Conservation (phyloP, 1,140 invertebrate genomes). For the Drosophila micromelanica region DNA sequence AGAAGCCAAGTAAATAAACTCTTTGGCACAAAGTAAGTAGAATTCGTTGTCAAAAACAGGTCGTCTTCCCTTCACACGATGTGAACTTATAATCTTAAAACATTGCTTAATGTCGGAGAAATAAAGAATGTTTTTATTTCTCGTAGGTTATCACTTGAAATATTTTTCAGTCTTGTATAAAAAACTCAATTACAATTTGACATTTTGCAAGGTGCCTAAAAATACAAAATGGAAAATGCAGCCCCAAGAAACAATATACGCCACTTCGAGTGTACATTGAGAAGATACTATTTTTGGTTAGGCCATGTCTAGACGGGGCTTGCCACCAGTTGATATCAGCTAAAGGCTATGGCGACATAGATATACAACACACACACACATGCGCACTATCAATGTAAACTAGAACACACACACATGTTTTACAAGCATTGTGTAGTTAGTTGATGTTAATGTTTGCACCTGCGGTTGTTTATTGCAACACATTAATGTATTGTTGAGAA, state of each 20-base stretch:
- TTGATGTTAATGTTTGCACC: conserved; percentile 5
- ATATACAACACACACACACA: conserved; percentile 10
- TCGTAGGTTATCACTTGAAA: conserved; percentile 10
- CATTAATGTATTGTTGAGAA: too few relatives aligned
- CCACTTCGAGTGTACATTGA: conserved; percentile 7
- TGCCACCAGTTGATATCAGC: conserved; percentile 39
- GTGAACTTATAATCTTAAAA: too few relatives aligned
- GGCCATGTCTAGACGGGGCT: conserved; percentile 55
- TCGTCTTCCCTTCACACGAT: too few relatives aligned
- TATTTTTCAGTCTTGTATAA: not conserved
- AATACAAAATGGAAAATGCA: conserved; percentile 48
- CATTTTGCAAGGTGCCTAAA: conserved; percentile 65
- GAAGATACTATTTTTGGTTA: conserved; percentile 61
- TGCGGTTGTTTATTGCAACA: conserved; percentile 55
- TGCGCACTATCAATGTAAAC: conserved; percentile 67
- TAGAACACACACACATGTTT: conserved; percentile 26
- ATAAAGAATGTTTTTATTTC: conserved; percentile 20
- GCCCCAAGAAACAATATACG: conserved; percentile 6
- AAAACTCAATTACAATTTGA: conserved; percentile 33
- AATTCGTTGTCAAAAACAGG: conserved; percentile 3
- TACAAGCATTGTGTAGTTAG: conserved; percentile 12
- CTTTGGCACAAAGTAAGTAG: not conserved
- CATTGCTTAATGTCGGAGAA: too few relatives aligned
- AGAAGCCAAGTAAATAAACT: too few relatives aligned
- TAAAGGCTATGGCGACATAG: conserved; percentile 18